Conservation (phyloP, 2,797 vertebrate species). For the Takifugu rubripes region DNA sequence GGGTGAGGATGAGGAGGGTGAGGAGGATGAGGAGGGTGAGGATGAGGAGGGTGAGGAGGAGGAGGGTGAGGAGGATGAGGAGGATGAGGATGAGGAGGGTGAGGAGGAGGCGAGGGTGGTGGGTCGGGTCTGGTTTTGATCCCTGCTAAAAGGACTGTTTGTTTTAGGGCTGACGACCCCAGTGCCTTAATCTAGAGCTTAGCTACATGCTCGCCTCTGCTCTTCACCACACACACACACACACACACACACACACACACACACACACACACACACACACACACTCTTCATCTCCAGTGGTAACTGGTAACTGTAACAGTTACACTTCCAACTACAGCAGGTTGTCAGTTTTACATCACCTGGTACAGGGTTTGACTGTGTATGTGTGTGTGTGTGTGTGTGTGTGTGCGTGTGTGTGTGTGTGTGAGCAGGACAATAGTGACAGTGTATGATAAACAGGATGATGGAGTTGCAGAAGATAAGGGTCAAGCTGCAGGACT, state of each 20-base stretch:
- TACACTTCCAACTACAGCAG: constrained; percentile 46
- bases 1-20: constrained; percentile 31
- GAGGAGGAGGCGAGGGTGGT: constrained; percentile 10
- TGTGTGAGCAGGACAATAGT: constrained; percentile 51
- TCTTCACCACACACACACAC: constrained; percentile 54
- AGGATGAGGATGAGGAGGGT: constrained; percentile 1
- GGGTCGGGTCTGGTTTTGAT: constrained; percentile 66
- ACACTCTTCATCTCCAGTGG: constrained; percentile 28
- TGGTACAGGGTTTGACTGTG: background rate
- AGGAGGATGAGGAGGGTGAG: constrained; percentile 1
- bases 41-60: background rate
- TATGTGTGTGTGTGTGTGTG: constrained; percentile 11
- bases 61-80: constrained; percentile 3
- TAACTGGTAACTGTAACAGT: constrained; percentile 18
- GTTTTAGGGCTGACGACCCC: constrained; percentile 73
- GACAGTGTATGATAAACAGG: constrained; percentile 68
- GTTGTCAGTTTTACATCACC: constrained; percentile 46
- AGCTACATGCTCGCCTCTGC: constrained; percentile 51
- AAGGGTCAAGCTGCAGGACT: constrained; percentile 71
- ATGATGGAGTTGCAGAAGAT: constrained; percentile 66
- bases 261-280: constrained; percentile 12
- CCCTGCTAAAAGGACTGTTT: constrained; percentile 72
- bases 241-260: constrained; percentile 7
- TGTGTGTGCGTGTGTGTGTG: constrained; percentile 15
- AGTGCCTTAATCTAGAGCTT: constrained; percentile 71